Conservation (phyloP, 2,888 invertebrate genomes). For the Cerastoderma edule region DNA sequence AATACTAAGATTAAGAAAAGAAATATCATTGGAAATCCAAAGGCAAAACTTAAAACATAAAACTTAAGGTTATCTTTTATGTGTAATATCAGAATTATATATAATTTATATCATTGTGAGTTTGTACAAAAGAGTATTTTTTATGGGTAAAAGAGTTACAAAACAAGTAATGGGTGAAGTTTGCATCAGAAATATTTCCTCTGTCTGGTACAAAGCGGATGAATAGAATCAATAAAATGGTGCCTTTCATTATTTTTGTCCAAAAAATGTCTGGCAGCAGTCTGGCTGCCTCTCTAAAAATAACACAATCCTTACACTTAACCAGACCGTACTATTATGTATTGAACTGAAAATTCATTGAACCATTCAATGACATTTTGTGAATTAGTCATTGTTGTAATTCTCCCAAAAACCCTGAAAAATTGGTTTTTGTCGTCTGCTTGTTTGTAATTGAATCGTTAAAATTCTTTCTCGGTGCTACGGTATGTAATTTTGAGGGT, state of each 20-base stretch:
- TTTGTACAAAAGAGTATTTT: too few relatives aligned
- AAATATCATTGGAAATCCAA: too few relatives aligned
- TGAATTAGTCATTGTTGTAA: conserved; percentile 21
- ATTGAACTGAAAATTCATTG: conserved; percentile 16
- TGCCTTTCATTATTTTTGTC: background rate
- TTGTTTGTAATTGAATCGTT: conserved; percentile 9
- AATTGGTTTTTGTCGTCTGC: conserved; percentile 3
- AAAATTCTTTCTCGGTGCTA: conserved; percentile 3
- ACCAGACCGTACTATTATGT: too few relatives aligned
- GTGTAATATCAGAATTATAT: too few relatives aligned
- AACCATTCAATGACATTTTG: conserved; percentile 16
- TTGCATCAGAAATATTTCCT: background rate
- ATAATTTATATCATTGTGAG: too few relatives aligned
- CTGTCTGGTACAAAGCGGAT: too few relatives aligned
- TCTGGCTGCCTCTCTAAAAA: background rate
- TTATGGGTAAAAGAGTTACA: too few relatives aligned
- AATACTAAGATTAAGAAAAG: too few relatives aligned
- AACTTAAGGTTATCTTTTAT: too few relatives aligned
- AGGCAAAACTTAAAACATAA: too few relatives aligned
- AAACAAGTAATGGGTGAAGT: background rate
- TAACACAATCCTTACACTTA: too few relatives aligned
- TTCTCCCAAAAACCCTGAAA: conserved; percentile 7
- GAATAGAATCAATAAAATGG: background rate
- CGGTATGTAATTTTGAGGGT: conserved; percentile 14
- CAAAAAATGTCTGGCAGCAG: background rate